Base-by-base conservation (phyloP, 2,797 vertebrate genomes). In the Characodon lateralis region DNA sequence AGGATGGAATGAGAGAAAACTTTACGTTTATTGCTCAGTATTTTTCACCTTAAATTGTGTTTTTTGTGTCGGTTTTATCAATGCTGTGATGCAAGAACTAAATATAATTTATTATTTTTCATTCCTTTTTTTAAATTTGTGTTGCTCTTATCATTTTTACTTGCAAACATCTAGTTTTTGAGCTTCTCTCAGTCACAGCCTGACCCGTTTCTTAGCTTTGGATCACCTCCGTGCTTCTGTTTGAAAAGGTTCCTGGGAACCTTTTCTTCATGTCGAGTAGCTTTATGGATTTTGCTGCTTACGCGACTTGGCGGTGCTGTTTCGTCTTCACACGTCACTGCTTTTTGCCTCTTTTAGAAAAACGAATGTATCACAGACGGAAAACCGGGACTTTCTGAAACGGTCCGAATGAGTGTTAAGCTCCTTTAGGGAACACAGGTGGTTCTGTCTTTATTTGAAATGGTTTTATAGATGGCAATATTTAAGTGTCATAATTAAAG, bases 381-480 rank as follows among this genome's bases (percentile, higher is more conserved):
- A 48, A 91, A 83, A 84, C 59, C 63, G 39, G 46, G 85, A 88
- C 83, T 85, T 86, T 82, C 89, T 69, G 79, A 73, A 83, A 81
- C 76, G 81, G 78, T 73, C 56, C 46, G 70, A 83, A 75, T 39
- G 81, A 82, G 86, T 72, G 86, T 81, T 86, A 66, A 10, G 71
- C 83, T 68, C 56, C 78, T 50, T 80, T 69, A 31, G 83, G 35
- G 84, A 82, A 85, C 78, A 82, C 75, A 78, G 65, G 58, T 74
- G 87, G 81, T 78, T 80, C 78, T 78, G 84, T 85, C 81, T 79
- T 85, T 76, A 78, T 81, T 87, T 87, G 80, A 76, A 85, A 81
- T 85, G 76, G 61, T 88, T 91, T 87, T 93, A 90, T 91, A 91
- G 91, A 92, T 90, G 91, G 92, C 92, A 93, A 94, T 95, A 95